Evolutionary conservation across 2,113 vertebrate genomes (phyloP).

Genomic region (Aleadryas rufinucha): DNA sequence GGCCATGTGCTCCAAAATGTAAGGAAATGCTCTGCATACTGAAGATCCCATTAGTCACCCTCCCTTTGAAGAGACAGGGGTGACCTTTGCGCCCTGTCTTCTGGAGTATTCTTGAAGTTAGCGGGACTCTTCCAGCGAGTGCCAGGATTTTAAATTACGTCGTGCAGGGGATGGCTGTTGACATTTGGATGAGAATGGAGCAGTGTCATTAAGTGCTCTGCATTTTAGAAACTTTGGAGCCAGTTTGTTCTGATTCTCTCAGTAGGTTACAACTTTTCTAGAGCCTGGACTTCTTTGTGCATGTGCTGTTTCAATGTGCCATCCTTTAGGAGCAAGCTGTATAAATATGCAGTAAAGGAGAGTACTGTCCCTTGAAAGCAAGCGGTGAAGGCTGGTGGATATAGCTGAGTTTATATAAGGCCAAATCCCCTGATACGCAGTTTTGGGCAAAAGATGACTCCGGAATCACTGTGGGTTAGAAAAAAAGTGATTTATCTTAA

Average conservation of each 20-base stretch:
- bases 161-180: background rate
- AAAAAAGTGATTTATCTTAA: background rate
- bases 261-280: background rate
- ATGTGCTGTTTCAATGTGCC: background rate
- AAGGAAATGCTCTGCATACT: background rate
- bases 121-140: background rate
- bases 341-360: background rate
- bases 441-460: background rate
- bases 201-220: background rate
- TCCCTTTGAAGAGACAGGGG: background rate
- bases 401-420: background rate
- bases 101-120: background rate
- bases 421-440: background rate
- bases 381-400: fast-evolving
- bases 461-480: background rate
- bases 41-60: background rate
- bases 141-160: background rate
- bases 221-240: background rate
- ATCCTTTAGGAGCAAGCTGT: background rate
- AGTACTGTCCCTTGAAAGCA: background rate
- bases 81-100: background rate
- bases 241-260: background rate
- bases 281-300: background rate
- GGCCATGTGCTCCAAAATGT: background rate
- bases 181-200: background rate